Percentiles rank a stretch among this genome's conserved stretches.
These are phyloP conservation scores for Drosophila phalerata DNA, from an alignment of 2,888 invertebrate species.

Conservation along the genomic window DNA sequence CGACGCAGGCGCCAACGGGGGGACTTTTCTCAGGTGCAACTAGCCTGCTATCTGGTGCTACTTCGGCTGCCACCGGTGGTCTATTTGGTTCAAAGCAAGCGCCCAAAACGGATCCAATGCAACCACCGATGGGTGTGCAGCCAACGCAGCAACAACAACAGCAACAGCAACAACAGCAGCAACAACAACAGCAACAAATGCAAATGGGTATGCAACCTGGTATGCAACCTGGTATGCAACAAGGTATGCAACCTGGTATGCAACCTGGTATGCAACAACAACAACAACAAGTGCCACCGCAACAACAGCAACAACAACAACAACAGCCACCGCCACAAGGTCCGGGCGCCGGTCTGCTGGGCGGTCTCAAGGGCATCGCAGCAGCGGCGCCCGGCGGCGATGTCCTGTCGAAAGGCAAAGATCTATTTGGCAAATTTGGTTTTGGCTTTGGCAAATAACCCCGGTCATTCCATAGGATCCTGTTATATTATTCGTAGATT, in stretches of 20 bases:
- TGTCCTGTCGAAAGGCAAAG: conserved; percentile 96
- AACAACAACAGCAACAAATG: conserved; percentile 67
- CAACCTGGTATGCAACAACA: conserved; percentile 59
- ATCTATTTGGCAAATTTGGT: conserved; percentile 93
- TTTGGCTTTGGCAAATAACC: conserved; percentile 93
- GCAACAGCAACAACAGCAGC: conserved; percentile 76
- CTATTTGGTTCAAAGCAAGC: conserved; percentile 85
- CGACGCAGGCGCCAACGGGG: conserved; percentile 83
- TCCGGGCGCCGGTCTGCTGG: conserved; percentile 93
- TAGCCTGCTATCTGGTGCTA: conserved; percentile 86
- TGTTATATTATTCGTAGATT: conserved; percentile 83
- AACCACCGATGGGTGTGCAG: conserved; percentile 86
- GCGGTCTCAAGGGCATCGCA: conserved; percentile 95
- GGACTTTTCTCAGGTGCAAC: conserved; percentile 86
- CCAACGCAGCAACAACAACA: conserved; percentile 85
- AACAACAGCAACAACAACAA: conserved; percentile 83
- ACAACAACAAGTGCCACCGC: conserved; percentile 56
- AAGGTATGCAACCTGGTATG: conserved; percentile 81
- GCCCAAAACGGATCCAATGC: conserved; percentile 86
- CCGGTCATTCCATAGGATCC: conserved; percentile 84
- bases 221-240: conserved; percentile 53
- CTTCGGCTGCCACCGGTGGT: conserved; percentile 86
- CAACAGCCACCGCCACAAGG: conserved; percentile 85
- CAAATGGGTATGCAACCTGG: conserved; percentile 38
- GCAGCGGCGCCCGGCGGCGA: conserved; percentile 94